Evolutionary conservation across 2,113 vertebrate genomes (phyloP), one percentile per base, ranked within the genome.

Genomic region (Labeo catla): DNA sequence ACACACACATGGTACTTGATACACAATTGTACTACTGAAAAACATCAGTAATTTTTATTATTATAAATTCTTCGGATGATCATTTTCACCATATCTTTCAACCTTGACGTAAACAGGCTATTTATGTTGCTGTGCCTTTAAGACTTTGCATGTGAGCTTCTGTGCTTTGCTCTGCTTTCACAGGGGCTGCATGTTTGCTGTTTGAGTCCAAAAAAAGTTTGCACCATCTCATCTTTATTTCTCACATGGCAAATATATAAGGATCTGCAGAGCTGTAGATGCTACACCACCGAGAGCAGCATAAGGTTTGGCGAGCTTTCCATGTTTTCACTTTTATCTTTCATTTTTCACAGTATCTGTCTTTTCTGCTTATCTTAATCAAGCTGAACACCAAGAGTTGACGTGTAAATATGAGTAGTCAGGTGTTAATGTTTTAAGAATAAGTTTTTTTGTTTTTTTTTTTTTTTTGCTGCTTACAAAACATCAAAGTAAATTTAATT

Each of bases 1-100:
- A 81, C 83, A 76, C 39, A 72, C 77, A 73, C 61, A 52, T 43
- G 47, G 7, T 66, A 68, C 11, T 39, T 76, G 13, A 68, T 4
- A 8, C 74, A 54, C 7, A 52, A 49, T 23, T 36, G 0, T 8
- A 66, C 8, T 8, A 66, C 13, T 21, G 49, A 68, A 61, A 50
- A 68, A 5, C 10, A 45, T 43, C 34, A 81, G 19, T 66, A 65
- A 45, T n/a, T 65, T 15, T 66, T 66, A 19, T 28, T 66, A 45
- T 63, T 19, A 21, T 21, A 21, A 59, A 12, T 21, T 8, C 10
- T 73, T 47, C 47, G 39, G 19, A 23, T 47, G 1, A 47, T 28
- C 1, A 11, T 10, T 45, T 70, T 72, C 4, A 43, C 34, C 36
- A 16, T 19, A 16, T 72, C 12, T 66, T 34, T 36, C 12, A 36